These are phyloP conservation scores for Dynastes hyllus DNA, from an alignment of 2,888 invertebrate genomes.

Conservation along the genomic window DNA sequence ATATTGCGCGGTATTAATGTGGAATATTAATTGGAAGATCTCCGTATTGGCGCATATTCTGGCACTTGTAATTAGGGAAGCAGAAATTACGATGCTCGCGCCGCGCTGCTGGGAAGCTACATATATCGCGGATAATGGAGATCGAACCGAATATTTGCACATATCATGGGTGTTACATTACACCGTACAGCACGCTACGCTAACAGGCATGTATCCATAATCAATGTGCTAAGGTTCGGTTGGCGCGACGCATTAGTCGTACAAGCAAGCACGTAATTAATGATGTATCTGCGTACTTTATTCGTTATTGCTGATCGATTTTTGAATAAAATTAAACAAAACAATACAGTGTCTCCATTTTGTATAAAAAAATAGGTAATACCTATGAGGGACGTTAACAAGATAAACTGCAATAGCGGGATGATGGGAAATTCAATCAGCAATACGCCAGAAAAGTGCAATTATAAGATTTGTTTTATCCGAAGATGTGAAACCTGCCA, in stretches of 20 bases:
- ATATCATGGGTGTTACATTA: conserved; percentile 9
- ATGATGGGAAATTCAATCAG: no score
- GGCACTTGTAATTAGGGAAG: neutral
- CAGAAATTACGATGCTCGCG: conserved; percentile 4
- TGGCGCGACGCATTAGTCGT: neutral
- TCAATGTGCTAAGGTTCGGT: neutral
- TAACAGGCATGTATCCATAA: neutral
- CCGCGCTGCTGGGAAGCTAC: neutral
- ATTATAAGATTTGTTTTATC: no score
- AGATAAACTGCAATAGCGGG: no score
- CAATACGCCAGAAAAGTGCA: no score
- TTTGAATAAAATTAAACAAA: no score
- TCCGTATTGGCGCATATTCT: neutral
- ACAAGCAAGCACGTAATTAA: neutral
- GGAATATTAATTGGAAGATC: neutral
- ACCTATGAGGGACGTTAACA: no score
- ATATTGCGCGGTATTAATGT: neutral
- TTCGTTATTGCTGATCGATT: neutral
- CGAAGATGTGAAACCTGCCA: no score
- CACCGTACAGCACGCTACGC: neutral
- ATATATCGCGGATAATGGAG: neutral
- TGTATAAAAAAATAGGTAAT: neutral
- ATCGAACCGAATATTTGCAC: neutral
- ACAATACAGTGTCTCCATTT: neutral
- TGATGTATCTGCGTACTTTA: neutral